These are phyloP conservation scores for Xanthorhoe designata DNA, from an alignment of 2,888 invertebrate species.

Conservation along the genomic window DNA sequence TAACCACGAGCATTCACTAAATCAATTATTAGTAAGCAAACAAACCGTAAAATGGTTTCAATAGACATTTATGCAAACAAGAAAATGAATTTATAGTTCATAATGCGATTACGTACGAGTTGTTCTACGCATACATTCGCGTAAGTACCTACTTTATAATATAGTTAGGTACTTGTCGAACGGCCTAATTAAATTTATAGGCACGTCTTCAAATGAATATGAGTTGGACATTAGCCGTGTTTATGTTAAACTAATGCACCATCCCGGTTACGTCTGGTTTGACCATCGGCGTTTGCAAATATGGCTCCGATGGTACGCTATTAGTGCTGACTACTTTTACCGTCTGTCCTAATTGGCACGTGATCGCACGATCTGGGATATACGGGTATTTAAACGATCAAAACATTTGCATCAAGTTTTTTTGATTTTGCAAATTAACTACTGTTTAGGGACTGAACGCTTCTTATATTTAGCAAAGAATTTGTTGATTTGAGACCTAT, in stretches of 20 bases:
- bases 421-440: slow-evolving; percentile 8
- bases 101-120: slow-evolving; percentile 67
- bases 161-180: slow-evolving; percentile 47
- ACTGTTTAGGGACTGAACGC: background rate
- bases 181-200: slow-evolving; percentile 82
- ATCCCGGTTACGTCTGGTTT: slow-evolving; percentile 23
- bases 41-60: slow-evolving; percentile 66
- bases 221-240: slow-evolving; percentile 68
- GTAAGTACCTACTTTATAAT: slow-evolving; percentile 47
- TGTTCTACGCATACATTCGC: slow-evolving; percentile 51
- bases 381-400: slow-evolving; percentile 24
- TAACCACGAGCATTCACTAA: slow-evolving; percentile 45
- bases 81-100: slow-evolving; percentile 68
- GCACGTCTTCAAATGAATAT: slow-evolving; percentile 82
- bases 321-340: slow-evolving; percentile 30
- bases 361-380: slow-evolving; percentile 29
- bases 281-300: slow-evolving; percentile 28
- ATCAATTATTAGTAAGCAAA: slow-evolving; percentile 53
- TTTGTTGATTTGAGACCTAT: background rate
- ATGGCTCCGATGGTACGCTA: slow-evolving; percentile 36
- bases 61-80: slow-evolving; percentile 72
- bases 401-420: slow-evolving; percentile 25
- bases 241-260: slow-evolving; percentile 46
- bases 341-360: slow-evolving; percentile 29
- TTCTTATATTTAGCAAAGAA: slow-evolving; percentile 7